These are phyloP conservation scores for Epinotia ramella DNA, from an alignment of 2,888 invertebrate species.

Conservation along the genomic window DNA sequence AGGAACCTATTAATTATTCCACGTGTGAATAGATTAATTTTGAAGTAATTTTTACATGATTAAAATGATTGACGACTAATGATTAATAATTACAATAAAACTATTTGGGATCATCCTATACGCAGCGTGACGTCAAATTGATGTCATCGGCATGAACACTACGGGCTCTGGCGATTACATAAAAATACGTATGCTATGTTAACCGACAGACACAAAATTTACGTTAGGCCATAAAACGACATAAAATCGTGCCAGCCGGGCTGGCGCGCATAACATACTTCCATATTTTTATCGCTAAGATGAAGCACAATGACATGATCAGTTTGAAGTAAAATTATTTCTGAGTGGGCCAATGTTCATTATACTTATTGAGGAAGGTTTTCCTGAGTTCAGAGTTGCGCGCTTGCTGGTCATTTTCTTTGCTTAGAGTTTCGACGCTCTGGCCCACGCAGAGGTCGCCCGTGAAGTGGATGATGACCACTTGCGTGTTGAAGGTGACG, in stretches of 20 bases:
- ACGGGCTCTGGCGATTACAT: neutral
- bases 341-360: constrained; percentile 79
- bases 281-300: constrained; percentile 9
- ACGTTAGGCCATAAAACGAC: neutral
- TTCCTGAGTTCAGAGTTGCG: constrained; percentile 87
- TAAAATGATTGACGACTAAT: too few species aligned
- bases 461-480: constrained; percentile 87
- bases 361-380: constrained; percentile 81
- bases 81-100: too few species aligned
- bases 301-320: neutral
- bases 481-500: constrained; percentile 83
- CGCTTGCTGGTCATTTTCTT: constrained; percentile 87
- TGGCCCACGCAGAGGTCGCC: constrained; percentile 83
- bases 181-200: neutral
- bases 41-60: too few species aligned
- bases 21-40: too few species aligned
- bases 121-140: too few species aligned
- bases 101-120: too few species aligned
- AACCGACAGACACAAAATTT: neutral
- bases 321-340: constrained; percentile 57
- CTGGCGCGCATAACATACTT: neutral
- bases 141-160: too few species aligned
- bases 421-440: constrained; percentile 86
- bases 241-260: constrained; percentile 4
- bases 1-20: too few species aligned